Conservation (phyloP, 1,140 invertebrate genomes). For the Hypsibius dujardini region DNA sequence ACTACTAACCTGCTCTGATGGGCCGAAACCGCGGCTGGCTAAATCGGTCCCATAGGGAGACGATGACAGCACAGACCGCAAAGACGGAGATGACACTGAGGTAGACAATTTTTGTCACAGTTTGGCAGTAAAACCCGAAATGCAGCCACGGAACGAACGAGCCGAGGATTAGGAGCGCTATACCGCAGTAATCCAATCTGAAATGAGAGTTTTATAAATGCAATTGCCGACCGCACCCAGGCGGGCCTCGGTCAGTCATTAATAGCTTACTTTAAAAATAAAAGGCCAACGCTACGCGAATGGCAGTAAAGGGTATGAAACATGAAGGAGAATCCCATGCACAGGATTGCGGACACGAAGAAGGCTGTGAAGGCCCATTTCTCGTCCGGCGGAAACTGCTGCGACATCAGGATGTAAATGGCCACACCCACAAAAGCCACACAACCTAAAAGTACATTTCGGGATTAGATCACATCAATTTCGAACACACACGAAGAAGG, state of each 20-base stretch:
- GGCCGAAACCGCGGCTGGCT: neutral
- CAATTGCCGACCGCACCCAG: too few relatives aligned
- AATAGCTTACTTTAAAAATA: slow-evolving; percentile 15
- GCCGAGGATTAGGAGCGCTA: slow-evolving; percentile 20
- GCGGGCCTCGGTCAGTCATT: too few relatives aligned
- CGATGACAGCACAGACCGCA: neutral
- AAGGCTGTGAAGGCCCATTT: slow-evolving; percentile 20
- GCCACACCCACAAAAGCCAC: slow-evolving; percentile 24
- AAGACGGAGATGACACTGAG: neutral
- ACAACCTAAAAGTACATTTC: slow-evolving; percentile 14
- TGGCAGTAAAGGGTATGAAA: slow-evolving; percentile 21
- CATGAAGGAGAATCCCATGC: slow-evolving; percentile 20
- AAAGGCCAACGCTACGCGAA: slow-evolving; percentile 19
- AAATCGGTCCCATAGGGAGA: neutral
- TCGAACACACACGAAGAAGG: too few relatives aligned
- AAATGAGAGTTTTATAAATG: too few relatives aligned
- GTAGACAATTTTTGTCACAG: slow-evolving; percentile 32
- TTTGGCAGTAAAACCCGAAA: slow-evolving; percentile 32
- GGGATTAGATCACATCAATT: too few relatives aligned
- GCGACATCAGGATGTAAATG: slow-evolving; percentile 19
- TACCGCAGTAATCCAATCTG: slow-evolving; percentile 21
- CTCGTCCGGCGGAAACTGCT: slow-evolving; percentile 18
- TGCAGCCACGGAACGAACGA: slow-evolving; percentile 22
- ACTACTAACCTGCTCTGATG: slow-evolving; percentile 31
- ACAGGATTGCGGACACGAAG: slow-evolving; percentile 20